Evolutionary conservation across 2,797 vertebrate species (phyloP).

Genomic region (Botia almorhae): DNA sequence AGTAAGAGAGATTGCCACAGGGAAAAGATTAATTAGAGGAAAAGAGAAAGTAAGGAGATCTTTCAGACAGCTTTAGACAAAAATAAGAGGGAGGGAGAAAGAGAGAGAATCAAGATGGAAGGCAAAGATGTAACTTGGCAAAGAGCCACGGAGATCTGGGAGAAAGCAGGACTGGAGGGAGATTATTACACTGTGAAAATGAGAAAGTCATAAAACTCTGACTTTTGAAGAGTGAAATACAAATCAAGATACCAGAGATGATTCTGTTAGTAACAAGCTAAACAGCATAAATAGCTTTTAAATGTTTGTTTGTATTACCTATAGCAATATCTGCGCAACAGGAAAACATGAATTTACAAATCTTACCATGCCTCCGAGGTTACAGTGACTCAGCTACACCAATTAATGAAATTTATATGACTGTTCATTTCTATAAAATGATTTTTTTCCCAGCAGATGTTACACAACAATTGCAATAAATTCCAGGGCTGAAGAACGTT

Average conservation of each 20-base stretch:
- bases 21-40: not conserved
- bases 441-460: not conserved
- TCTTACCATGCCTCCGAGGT: not conserved
- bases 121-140: constrained; percentile 22
- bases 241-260: not conserved
- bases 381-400: not conserved
- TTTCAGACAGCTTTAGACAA: not conserved
- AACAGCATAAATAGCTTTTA: no score
- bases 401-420: not conserved
- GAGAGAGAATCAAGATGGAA: constrained; percentile 6
- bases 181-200: not conserved
- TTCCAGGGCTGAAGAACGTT: constrained; percentile 14
- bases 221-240: not conserved
- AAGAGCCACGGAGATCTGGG: not conserved
- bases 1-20: not conserved
- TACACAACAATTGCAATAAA: not conserved
- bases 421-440: not conserved
- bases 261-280: not conserved
- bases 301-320: not conserved
- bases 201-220: no score
- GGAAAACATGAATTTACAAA: not conserved
- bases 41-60: not conserved
- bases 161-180: not conserved
- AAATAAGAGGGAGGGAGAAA: not conserved
- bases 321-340: not conserved